Evolutionary conservation across 1,140 invertebrate species (phyloP), one percentile per base, ranked within the genome.

Genomic region (Sminthurinus signatus): DNA sequence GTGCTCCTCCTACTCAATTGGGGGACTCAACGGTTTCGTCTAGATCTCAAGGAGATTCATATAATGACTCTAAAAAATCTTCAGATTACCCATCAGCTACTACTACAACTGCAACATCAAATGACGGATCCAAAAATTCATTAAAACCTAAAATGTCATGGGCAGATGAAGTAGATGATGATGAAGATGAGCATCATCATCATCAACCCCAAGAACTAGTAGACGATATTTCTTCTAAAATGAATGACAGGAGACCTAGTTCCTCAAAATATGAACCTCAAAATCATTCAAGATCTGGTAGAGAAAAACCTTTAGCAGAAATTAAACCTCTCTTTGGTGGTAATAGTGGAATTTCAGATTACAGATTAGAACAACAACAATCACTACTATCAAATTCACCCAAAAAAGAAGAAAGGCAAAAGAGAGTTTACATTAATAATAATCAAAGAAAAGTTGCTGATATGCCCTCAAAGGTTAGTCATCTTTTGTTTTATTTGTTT

Each of bases 131-230:
- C n/a, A 63, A 63, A 57, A 17, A 19, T 29, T 56, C 43, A 25
- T 54, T 36, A 32, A 50, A 51, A 51, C 12, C 27, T 4, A 58
- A 19, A 29, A 32, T 42, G 23, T 70, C 69, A 17, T 70, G 69
- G 69, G 69, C 69, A 1, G 69, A 70, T 48, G 65, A 70, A 65
- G 59, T 70, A 14, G 69, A 70, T 15, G 65, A 70, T 29, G 69
- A 70, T 12, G 69, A 67, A 39, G 63, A 44, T 25, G 39, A 46
- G 10, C 39, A 17, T 10, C 36, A 39, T 10, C 17, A 39, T 39
- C 17, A 39, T 10, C 17, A 39, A 39, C 8, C 36, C 8, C 17
- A 17, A 39, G 36, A 39, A 8, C 36, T 17, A 39, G 36, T 39
- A 8, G 44, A 46, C 8, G 44, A 46, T 8, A 46, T 4, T n/a